Percentiles rank a stretch among this genome's conserved stretches.
These are phyloP conservation scores for Microplitis manilae DNA, from an alignment of 2,888 invertebrate species.

Conservation along the genomic window DNA sequence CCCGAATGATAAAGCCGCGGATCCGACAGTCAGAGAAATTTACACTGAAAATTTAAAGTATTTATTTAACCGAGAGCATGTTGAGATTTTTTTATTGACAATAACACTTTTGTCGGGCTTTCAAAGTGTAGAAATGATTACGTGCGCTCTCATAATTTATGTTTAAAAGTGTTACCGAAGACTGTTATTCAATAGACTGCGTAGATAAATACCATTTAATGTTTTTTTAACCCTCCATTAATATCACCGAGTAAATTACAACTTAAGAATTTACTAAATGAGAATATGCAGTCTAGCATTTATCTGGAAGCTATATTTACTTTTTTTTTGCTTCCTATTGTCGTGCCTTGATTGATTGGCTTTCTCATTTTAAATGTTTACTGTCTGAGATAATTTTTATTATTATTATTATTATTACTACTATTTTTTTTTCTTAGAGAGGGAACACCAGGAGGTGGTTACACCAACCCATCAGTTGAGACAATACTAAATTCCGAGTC, in stretches of 20 bases:
- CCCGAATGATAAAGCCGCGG: too few relatives aligned
- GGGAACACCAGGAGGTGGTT: constrained; percentile 64
- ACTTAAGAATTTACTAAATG: background rate
- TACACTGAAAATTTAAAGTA: too few relatives aligned
- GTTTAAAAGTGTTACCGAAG: background rate
- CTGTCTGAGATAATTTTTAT: constrained; percentile 1
- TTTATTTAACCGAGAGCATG: too few relatives aligned
- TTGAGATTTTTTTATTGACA: background rate
- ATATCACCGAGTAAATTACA: background rate
- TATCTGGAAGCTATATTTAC: background rate
- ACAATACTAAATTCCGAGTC: constrained; percentile 61
- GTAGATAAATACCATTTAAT: background rate
- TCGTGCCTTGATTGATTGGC: background rate
- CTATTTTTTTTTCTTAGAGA: constrained; percentile 64
- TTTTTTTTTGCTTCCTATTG: background rate
- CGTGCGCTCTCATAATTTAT: background rate
- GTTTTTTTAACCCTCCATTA: constrained; percentile 1
- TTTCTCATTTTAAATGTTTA: background rate
- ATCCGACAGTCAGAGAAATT: too few relatives aligned
- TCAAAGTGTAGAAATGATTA: background rate
- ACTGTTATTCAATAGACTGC: background rate
- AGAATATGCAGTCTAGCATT: background rate
- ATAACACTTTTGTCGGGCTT: background rate
- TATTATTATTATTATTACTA: background rate
- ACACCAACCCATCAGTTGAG: constrained; percentile 51